These are phyloP conservation scores for Neria commutata DNA, from an alignment of 2,888 invertebrate genomes.

Conservation along the genomic window DNA sequence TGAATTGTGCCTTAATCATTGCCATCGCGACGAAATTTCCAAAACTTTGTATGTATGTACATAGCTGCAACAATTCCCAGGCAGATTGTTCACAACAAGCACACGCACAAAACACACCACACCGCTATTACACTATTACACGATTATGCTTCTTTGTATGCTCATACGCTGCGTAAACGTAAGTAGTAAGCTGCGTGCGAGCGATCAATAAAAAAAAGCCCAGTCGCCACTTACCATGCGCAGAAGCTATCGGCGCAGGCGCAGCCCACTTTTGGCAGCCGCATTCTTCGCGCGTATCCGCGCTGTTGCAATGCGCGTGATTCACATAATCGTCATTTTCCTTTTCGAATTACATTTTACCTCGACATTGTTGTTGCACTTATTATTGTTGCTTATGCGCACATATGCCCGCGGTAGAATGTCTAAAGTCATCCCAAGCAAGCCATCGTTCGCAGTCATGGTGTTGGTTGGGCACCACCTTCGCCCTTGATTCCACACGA, in stretches of 20 bases:
- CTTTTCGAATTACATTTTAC: background rate
- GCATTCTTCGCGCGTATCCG: background rate
- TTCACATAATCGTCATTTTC: background rate
- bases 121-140: too few species aligned
- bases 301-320: background rate
- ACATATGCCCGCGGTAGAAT: background rate
- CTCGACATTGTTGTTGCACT: background rate
- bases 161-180: background rate
- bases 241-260: background rate
- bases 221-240: background rate
- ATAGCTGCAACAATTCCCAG: background rate
- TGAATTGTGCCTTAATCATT: slow-evolving; percentile 23
- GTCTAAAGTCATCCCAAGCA: slow-evolving; percentile 4
- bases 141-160: too few species aligned
- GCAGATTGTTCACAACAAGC: too few species aligned
- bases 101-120: too few species aligned
- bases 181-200: background rate
- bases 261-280: background rate
- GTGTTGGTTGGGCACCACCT: background rate
- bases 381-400: background rate
- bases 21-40: slow-evolving; percentile 11
- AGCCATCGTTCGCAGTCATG: background rate
- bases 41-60: background rate
- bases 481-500: slow-evolving; percentile 7
- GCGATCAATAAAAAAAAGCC: background rate